phyloP scores from a whole-genome alignment of 2,113 vertebrate genomes.

The Hydrochoerus hydrochaeris region DNA sequence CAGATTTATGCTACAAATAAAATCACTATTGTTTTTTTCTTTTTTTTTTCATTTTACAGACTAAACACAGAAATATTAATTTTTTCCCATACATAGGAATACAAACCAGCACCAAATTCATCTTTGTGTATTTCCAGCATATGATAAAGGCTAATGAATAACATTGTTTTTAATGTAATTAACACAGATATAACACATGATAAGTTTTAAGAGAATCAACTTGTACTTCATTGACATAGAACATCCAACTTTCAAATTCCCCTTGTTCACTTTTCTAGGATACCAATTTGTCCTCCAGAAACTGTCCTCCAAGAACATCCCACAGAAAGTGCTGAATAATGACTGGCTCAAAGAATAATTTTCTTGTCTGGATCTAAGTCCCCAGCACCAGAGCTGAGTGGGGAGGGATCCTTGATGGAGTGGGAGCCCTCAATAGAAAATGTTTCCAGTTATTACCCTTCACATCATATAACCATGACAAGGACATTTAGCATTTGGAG shows the following conservation, averaged over 20 bases:
- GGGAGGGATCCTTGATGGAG: background rate
- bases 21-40: too few relatives aligned
- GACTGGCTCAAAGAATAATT: background rate
- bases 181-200: background rate
- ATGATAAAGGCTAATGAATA: background rate
- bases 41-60: background rate
- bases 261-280: background rate
- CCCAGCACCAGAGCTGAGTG: background rate
- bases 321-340: background rate
- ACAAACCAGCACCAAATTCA: background rate
- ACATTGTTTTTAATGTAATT: background rate
- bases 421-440: background rate
- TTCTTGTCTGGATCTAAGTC: background rate
- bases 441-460: conserved; percentile 19
- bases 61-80: conserved; percentile 5
- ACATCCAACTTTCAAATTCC: background rate
- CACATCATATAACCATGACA: conserved; percentile 60
- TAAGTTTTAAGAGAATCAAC: background rate
- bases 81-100: background rate
- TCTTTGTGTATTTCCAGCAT: background rate
- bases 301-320: background rate
- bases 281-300: background rate
- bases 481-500: conserved; percentile 60
- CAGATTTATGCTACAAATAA: background rate
- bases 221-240: background rate